Conservation (phyloP, 2,797 vertebrate genomes). For the Spinus olivaceus region DNA sequence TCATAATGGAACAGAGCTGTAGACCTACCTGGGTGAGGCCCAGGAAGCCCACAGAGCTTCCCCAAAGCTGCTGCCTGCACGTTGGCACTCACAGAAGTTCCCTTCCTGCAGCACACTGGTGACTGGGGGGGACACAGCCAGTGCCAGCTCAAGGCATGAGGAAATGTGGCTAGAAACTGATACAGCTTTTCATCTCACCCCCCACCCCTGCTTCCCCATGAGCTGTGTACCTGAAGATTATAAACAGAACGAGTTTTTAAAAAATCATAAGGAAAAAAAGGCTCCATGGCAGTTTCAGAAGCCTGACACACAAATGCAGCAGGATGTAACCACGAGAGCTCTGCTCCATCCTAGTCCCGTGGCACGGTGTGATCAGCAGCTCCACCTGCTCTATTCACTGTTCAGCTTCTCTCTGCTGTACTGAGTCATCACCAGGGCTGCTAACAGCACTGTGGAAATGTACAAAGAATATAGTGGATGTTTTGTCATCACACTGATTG, state of each 20-base stretch:
- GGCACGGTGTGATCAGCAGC: neutral
- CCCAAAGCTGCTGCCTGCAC: rapidly evolving
- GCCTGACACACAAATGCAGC: rapidly evolving
- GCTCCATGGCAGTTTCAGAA: neutral
- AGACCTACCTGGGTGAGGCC: neutral
- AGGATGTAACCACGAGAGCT: rapidly evolving
- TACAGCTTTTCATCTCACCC: neutral
- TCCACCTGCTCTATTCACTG: rapidly evolving
- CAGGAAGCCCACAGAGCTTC: neutral
- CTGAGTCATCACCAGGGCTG: neutral
- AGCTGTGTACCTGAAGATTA: neutral
- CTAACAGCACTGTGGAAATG: rapidly evolving
- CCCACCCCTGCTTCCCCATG: rapidly evolving
- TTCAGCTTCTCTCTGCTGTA: neutral
- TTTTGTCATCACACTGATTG: neutral
- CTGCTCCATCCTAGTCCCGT: rapidly evolving
- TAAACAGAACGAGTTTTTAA: neutral
- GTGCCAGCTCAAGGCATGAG: neutral
- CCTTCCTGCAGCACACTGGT: neutral
- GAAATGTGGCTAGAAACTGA: neutral
- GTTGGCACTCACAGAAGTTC: neutral
- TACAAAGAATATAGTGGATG: neutral
- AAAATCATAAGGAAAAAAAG: neutral
- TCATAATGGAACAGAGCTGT: neutral
- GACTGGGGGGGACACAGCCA: neutral